Evolutionary conservation across 1,140 invertebrate genomes (phyloP).

Genomic region (Tribolium madens): DNA sequence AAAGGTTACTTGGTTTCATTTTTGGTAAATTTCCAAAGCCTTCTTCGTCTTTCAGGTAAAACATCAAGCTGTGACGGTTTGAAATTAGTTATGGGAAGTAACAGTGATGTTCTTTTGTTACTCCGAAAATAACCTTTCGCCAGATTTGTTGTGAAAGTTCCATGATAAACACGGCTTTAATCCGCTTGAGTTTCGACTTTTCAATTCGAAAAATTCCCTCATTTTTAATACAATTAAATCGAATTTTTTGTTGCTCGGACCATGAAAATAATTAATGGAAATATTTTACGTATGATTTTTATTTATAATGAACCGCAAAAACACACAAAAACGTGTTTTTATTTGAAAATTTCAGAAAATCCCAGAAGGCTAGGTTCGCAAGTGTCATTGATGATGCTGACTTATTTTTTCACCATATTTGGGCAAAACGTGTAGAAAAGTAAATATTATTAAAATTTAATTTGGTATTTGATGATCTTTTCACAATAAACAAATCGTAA

Average conservation of each 20-base stretch:
- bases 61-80: too few relatives aligned
- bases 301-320: not conserved
- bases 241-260: not conserved
- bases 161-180: not conserved
- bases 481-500: not conserved
- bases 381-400: not conserved
- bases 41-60: not conserved
- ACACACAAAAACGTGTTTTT: not conserved
- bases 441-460: too few relatives aligned
- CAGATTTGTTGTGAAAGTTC: not conserved
- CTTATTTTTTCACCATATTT: not conserved
- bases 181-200: too few relatives aligned
- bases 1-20: too few relatives aligned
- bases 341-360: not conserved
- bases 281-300: not conserved
- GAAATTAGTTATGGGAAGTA: not conserved
- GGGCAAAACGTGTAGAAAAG: too few relatives aligned
- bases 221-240: not conserved
- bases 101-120: not conserved
- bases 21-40: not conserved
- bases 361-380: not conserved
- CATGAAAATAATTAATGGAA: not conserved
- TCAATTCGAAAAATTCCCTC: not conserved
- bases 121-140: not conserved
- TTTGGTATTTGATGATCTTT: too few relatives aligned